Evolutionary conservation across 2,113 vertebrate genomes (phyloP), one percentile per base, ranked within the genome.

Genomic region (Lepus americanus): DNA sequence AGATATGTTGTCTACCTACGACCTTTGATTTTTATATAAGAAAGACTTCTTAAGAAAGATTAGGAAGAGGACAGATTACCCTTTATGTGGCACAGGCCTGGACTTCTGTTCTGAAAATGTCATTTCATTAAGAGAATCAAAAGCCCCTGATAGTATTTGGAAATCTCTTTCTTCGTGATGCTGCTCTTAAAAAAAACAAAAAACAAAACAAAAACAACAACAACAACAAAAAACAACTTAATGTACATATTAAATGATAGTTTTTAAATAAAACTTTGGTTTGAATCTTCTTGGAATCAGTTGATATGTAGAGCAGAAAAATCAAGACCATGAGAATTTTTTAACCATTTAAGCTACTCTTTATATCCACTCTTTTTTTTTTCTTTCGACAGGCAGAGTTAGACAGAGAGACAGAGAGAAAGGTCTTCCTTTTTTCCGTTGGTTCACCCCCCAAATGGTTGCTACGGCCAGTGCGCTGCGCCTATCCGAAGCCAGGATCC

Each of bases 31-130:
- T 66, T 74, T 63, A 67, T 77, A 29, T 6, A 91, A 82, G 14
- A 70, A 66, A 89, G 51, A 64, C 33, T 74, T 94, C 51, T 73
- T 76, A 61, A 66, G 55, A 80, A 80, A 4, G 16, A 14, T 9
- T 49, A 49, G 51, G 29, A 59, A 49, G 61, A 73, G 27, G 61
- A 78, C 74, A 13, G 79, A 59, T 86, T 78, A 17, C 20, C 49
- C 11, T 90, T 90, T 89, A 61, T 0, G 0, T 53, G 23, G 70
- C 31, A 70, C 9, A n/a, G 36, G 59, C 14, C 93, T 84, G 64
- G 51, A 31, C 31, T 51, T 36, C 7, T 14, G 0, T 92, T 94
- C 53, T 85, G 85, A 88, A 96, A 81, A 66, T 91, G 64, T n/a
- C 39, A 33, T 91, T 87, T 67, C 20, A 33, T 81, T 85, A 74